Evolutionary conservation across 2,888 invertebrate genomes (phyloP), one percentile per base, ranked within the genome.

Genomic region (Hypomecis punctinalis): DNA sequence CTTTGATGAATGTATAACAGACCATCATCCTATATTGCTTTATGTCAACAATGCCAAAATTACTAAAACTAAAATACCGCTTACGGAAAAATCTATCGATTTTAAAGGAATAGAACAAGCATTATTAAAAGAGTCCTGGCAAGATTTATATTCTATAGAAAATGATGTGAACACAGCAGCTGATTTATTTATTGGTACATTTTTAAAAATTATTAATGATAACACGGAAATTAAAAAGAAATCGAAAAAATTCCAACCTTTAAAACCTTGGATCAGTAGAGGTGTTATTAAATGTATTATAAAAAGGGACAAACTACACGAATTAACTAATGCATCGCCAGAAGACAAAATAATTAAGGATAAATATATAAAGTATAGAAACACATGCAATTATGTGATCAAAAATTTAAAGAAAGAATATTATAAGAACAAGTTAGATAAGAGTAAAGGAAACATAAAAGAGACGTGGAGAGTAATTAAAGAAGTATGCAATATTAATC

Each of bases 211-310:
- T 0, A 40, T 53, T 33, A 10, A 42, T 53, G 23, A 5, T 1
- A 40, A 42, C 33, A 40, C 40, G 6, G 40, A 53, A 42, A 33
- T 42, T 7, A 53, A 23, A n/a, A 23, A 1, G 3, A 33, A 33
- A 6, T 9, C 52, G 0, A 53, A 53, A 10, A 23, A n/a, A 33
- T 23, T 23, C 40, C 23, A 33, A 53, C 52, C 52, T 1, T 13
- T 53, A 5, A 53, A 53, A 33, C 52, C 52, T 2, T 53, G 52
- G 52, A 42, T 53, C 6, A 53, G 40, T 10, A 53, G 10, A 53
- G 52, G 52, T 13, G 13, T 51, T 7, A 9, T 51, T 5, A 51
- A 13, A 8, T 51, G 11, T 39, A 51, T 53, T 7, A 23, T 23
- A 11, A 53, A 42, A 42, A 53, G 52, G 33, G 52, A 53, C n/a